Evolutionary conservation across 2,888 invertebrate species (phyloP).

Genomic region (Tinea pellionella): DNA sequence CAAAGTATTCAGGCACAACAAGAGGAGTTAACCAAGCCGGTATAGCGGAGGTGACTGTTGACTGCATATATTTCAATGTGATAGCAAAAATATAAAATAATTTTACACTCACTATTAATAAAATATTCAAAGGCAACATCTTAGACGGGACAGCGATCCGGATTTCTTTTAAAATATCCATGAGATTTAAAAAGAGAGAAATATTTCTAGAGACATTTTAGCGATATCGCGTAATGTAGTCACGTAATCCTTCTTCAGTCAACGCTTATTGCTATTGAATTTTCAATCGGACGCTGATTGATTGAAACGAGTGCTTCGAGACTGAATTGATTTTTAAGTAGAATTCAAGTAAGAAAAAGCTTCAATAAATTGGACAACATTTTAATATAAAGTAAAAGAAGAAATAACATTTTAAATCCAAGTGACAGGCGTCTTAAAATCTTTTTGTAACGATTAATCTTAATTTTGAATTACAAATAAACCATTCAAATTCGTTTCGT

Average conservation of each 20-base stretch:
- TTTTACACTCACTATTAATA: not conserved
- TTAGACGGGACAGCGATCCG: not conserved
- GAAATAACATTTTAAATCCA: not conserved
- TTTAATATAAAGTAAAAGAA: conserved; percentile 7
- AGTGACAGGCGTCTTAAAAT: not conserved
- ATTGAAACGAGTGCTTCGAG: conserved; percentile 49
- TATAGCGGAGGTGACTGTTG: too few species aligned
- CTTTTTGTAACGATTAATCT: not conserved
- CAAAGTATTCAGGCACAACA: too few species aligned
- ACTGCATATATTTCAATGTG: too few species aligned
- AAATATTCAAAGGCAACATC: not conserved
- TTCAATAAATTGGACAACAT: conserved; percentile 44
- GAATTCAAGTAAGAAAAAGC: conserved; percentile 47
- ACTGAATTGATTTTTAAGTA: conserved; percentile 56
- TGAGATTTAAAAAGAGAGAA: not conserved
- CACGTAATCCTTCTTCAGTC: conserved; percentile 56
- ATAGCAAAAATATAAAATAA: not conserved
- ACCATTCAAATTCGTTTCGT: not conserved
- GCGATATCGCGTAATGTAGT: conserved; percentile 42
- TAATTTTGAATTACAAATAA: not conserved
- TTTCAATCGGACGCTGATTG: conserved; percentile 61
- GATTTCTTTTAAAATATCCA: conserved; percentile 5
- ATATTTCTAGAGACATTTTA: conserved; percentile 17
- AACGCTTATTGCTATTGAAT: conserved; percentile 57
- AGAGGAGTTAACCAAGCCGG: too few species aligned